Base-by-base conservation (phyloP, 2,797 vertebrate species). In the Phoeniculus purpureus region DNA sequence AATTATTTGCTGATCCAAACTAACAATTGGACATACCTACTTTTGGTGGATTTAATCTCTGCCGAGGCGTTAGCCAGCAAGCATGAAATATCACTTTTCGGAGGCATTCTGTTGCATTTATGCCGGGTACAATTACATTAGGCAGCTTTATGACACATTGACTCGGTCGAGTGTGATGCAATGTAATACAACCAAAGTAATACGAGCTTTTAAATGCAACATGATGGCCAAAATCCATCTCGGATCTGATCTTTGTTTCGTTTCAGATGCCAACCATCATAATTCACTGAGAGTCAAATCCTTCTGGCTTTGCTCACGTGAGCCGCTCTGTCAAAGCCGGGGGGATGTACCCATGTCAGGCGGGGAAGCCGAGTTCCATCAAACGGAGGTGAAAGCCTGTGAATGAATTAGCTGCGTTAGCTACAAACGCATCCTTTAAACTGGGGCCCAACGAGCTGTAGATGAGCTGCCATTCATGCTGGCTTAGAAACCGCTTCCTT, bases 181-280 rank as follows among this genome's bases (percentile, higher is more conserved):
- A 79, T 92, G 95, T 93, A 94, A 95, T 76, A 95, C 84, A 94
- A 60, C 67, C 76, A 58, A 73, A 92, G 95, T 95, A 96, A 96
- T 43, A 87, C 1, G 62, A 96, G 96, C 95, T 96, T 95, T 92
- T 84, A 96, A 96, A 96, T 94, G 95, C 88, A 95, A 96, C 93
- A 93, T 82, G 91, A 96, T 84, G 95, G 94, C 82, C 71, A 85
- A 94, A 95, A 94, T 92, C 92, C 90, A 91, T 90, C 92, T 92
- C 80, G 2, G 83, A 88, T 93, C 89, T 77, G 91, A 93, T 90
- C 82, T 79, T 92, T 59, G 56, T 67, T 91, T 88, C 64, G 6
- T 50, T 94, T 87, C 79, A 81, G 94, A 92, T 92, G 94, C 89
- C 85, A 91, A 90, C 87, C 68, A 78, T 67, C 91, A 58, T 73